phyloP scores from a whole-genome alignment of 2,113 vertebrate genomes.

The Polyodon spathula region DNA sequence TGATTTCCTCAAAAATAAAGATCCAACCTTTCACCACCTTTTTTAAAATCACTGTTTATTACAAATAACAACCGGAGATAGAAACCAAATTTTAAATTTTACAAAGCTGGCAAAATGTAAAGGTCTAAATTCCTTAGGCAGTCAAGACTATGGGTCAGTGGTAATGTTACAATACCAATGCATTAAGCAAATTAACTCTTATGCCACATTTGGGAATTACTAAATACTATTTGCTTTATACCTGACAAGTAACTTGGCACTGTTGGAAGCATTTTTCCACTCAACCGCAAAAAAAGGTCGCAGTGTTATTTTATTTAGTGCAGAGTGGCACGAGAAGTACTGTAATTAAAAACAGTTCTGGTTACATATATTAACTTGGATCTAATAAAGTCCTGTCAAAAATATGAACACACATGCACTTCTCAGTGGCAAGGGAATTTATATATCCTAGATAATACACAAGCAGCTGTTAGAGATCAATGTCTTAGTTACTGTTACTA shows the following conservation, averaged over 20 bases:
- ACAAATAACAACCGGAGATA: background rate
- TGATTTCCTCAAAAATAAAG: background rate
- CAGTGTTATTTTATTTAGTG: background rate
- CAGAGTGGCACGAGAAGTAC: background rate
- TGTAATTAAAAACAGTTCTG: constrained; percentile 7
- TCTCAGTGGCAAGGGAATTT: constrained; percentile 35
- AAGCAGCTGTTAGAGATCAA: constrained; percentile 55
- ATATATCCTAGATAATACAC: constrained; percentile 49
- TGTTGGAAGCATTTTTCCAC: background rate
- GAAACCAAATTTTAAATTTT: background rate
- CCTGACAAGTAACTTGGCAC: background rate
- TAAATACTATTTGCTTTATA: background rate
- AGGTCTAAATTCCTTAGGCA: background rate
- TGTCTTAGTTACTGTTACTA: constrained; percentile 38
- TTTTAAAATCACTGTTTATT: background rate
- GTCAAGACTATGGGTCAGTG: background rate
- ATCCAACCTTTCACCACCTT: background rate
- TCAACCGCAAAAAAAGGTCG: background rate
- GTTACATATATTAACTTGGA: constrained; percentile 9
- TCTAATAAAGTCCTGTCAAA: constrained; percentile 39
- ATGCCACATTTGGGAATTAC: background rate
- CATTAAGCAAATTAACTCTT: background rate
- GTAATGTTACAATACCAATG: background rate
- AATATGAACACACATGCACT: constrained; percentile 36
- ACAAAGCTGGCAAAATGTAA: background rate